Evolutionary conservation across 2,113 vertebrate species (phyloP).

Genomic region (Aspidoscelis tigris): DNA sequence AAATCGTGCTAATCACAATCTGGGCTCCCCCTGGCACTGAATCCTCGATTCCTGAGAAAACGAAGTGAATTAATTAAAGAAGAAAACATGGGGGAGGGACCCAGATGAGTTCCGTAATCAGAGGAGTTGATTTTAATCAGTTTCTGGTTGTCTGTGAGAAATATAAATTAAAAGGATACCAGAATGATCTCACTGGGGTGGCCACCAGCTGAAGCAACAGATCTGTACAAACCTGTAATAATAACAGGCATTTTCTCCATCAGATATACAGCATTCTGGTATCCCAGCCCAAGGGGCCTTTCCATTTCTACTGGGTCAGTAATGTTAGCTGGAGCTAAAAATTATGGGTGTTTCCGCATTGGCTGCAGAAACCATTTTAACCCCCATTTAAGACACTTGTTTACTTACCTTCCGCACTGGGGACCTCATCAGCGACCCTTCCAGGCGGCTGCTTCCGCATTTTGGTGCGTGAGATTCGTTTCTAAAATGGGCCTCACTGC

Average conservation of each 20-base stretch:
- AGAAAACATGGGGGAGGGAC: not conserved
- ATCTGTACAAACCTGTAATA: not conserved
- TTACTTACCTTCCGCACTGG: too few relatives aligned
- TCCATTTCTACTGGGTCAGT: not conserved
- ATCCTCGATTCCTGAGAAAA: conserved; percentile 28
- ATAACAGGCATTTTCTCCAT: not conserved
- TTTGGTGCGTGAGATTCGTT: too few relatives aligned
- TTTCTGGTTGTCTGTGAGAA: conserved; percentile 11
- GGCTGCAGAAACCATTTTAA: too few relatives aligned
- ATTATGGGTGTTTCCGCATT: not conserved
- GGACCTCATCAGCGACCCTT: too few relatives aligned
- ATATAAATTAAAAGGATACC: conserved; percentile 11
- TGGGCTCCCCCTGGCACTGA: not conserved
- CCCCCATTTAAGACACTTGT: too few relatives aligned
- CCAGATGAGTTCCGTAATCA: conserved; percentile 14
- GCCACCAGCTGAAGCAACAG: not conserved
- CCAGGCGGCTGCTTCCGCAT: too few relatives aligned
- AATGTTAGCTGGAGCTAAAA: not conserved
- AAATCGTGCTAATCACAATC: not conserved
- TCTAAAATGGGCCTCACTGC: too few relatives aligned
- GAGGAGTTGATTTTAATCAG: conserved; percentile 24
- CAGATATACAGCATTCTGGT: not conserved
- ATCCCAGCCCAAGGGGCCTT: not conserved
- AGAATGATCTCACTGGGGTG: conserved; percentile 12
- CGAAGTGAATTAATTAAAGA: conserved; percentile 22